phyloP scores from a whole-genome alignment of 2,888 invertebrate genomes.

The Meiosimyza decipiens region DNA sequence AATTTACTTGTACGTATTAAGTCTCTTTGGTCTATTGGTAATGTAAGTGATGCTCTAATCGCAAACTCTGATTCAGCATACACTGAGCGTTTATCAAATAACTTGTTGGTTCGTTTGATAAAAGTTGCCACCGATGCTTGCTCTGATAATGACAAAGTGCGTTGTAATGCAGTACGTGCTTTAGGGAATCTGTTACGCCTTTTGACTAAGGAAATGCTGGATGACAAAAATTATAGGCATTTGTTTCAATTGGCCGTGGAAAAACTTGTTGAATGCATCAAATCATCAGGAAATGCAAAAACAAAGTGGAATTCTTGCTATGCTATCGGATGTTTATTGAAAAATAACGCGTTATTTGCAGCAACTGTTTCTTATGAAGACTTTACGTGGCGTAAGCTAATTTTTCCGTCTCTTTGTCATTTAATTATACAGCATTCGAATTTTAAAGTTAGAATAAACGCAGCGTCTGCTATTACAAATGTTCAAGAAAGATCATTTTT shows the following conservation, averaged over 20 bases:
- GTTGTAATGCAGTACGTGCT: conserved; percentile 78
- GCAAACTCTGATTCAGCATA: conserved; percentile 51
- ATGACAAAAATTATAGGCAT: conserved; percentile 68
- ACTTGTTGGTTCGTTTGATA: conserved; percentile 76
- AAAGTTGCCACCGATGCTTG: conserved; percentile 75
- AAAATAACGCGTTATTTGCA: conserved; percentile 67
- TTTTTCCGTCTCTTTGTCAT: conserved; percentile 75
- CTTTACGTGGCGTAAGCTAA: conserved; percentile 69
- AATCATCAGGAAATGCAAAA: conserved; percentile 81
- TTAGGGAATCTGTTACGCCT: conserved; percentile 83
- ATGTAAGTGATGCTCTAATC: conserved; percentile 82
- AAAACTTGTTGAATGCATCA: conserved; percentile 77
- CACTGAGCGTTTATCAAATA: conserved; percentile 75
- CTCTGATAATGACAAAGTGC: conserved; percentile 82
- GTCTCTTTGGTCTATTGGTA: conserved; percentile 88
- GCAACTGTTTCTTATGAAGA: conserved; percentile 47
- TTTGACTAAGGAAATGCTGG: conserved; percentile 69
- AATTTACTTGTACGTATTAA: conserved; percentile 79
- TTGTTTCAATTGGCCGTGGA: conserved; percentile 73
- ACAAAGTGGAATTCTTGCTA: conserved; percentile 94
- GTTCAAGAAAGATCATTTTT: conserved; percentile 73
- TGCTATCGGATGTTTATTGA: conserved; percentile 84
- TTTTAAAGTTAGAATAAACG: conserved; percentile 91
- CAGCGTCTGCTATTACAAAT: conserved; percentile 79
- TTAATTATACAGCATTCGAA: conserved; percentile 81